Conservation (phyloP, 1,140 invertebrate genomes). For the Drosophila baimaii region DNA sequence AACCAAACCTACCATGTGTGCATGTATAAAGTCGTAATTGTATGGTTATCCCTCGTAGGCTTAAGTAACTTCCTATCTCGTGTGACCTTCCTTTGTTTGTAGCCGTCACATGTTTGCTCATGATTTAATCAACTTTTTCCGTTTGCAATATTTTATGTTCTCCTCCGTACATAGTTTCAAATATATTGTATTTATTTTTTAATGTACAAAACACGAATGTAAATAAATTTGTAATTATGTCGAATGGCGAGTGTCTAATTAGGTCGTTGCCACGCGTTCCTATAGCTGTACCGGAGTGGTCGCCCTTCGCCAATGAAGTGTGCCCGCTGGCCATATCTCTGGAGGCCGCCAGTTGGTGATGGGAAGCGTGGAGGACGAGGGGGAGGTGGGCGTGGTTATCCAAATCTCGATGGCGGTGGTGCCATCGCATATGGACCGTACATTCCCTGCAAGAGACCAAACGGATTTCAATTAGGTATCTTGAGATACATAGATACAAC, state of each 20-base stretch:
- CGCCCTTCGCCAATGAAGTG: constrained; percentile 5
- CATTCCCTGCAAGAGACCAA: constrained; percentile 33
- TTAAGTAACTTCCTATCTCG: constrained; percentile 62
- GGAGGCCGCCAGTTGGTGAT: constrained; percentile 2
- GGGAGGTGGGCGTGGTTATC: constrained; percentile 22
- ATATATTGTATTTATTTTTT: constrained; percentile 74
- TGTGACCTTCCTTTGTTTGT: constrained; percentile 54
- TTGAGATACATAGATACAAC: not conserved
- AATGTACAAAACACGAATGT: constrained; percentile 78
- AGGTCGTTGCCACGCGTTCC: constrained; percentile 36
- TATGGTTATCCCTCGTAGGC: constrained; percentile 55
- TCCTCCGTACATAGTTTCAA: constrained; percentile 52
- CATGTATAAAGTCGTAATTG: constrained; percentile 73
- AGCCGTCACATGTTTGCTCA: constrained; percentile 37
- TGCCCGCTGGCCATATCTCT: constrained; percentile 23
- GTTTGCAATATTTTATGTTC: constrained; percentile 74
- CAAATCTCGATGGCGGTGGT: constrained; percentile 15
- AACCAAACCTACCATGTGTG: constrained; percentile 35
- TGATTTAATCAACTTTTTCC: constrained; percentile 71
- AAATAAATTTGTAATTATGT: constrained; percentile 78
- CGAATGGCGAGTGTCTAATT: constrained; percentile 40
- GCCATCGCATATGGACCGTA: constrained; percentile 39
- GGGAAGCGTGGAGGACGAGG: constrained; percentile 2
- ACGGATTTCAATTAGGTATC: not conserved
- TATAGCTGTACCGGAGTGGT: constrained; percentile 38